Evolutionary conservation across 2,113 vertebrate genomes (phyloP).

Genomic region (Proterorhinus semilunaris): DNA sequence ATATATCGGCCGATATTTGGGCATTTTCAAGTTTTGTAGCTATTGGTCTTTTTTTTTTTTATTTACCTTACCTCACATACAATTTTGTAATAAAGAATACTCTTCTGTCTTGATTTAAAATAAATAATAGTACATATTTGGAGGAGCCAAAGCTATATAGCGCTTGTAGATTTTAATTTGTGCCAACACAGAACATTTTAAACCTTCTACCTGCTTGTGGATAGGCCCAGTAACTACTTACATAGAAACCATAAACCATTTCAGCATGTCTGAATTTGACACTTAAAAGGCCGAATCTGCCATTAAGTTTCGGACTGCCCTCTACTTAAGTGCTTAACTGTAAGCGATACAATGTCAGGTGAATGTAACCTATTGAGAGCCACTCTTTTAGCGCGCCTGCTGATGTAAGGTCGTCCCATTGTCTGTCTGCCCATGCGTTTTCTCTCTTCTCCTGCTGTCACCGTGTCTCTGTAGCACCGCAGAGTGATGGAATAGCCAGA

Average conservation of each 20-base stretch:
- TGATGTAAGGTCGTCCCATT: slow-evolving; percentile 49
- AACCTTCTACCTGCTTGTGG: neutral
- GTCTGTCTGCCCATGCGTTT: slow-evolving; percentile 53
- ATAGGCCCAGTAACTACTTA: neutral
- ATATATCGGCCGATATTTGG: too few relatives aligned
- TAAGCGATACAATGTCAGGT: neutral
- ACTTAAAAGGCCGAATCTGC: neutral
- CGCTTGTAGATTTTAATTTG: too few relatives aligned
- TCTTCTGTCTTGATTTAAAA: too few relatives aligned
- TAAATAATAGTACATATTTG: too few relatives aligned
- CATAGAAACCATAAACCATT: neutral
- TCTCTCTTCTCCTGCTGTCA: slow-evolving; percentile 24
- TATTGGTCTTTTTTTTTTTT: too few relatives aligned
- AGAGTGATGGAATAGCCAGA: slow-evolving; percentile 55
- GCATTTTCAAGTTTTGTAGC: too few relatives aligned
- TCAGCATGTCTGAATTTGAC: neutral
- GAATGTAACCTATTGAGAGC: neutral
- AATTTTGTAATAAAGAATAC: too few relatives aligned
- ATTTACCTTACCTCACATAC: too few relatives aligned
- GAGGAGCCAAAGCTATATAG: too few relatives aligned
- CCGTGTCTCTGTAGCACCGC: slow-evolving; percentile 32
- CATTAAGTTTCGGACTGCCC: neutral
- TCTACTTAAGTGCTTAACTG: neutral
- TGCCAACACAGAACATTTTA: neutral
- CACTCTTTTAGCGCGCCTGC: slow-evolving; percentile 19